These are phyloP conservation scores for Pilophorus perplexus DNA, from an alignment of 2,888 invertebrate genomes.

Conservation along the genomic window DNA sequence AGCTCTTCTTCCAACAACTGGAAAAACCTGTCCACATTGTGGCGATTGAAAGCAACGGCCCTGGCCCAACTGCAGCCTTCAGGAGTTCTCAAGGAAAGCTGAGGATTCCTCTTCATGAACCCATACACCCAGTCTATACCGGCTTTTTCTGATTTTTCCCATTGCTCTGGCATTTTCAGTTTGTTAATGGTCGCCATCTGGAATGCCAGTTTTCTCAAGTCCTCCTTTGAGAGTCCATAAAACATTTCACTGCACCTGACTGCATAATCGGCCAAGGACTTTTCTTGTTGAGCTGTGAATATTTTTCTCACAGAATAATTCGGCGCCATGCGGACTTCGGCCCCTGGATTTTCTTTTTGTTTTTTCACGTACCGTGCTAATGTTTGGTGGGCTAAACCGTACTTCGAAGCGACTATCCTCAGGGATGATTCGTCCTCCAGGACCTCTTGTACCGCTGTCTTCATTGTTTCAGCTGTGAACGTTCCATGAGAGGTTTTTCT, in stretches of 20 bases:
- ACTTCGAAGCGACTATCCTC: constrained; percentile 4
- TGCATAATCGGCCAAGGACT: constrained; percentile 34
- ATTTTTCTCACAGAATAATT: constrained; percentile 13
- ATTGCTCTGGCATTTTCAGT: constrained; percentile 35
- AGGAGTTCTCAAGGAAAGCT: constrained; percentile 16
- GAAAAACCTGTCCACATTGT: constrained; percentile 41
- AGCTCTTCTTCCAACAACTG: constrained; percentile 36
- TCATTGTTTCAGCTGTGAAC: constrained; percentile 14
- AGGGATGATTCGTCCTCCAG: neutral
- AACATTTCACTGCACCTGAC: constrained; percentile 40
- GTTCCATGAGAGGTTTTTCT: constrained; percentile 13
- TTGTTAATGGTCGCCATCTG: constrained; percentile 34
- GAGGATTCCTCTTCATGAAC: constrained; percentile 33
- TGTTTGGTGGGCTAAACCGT: constrained; percentile 10
- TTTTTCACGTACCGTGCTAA: constrained; percentile 23
- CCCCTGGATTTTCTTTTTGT: constrained; percentile 7
- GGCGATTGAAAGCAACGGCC: neutral
- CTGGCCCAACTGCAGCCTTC: no score
- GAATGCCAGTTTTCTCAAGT: constrained; percentile 36
- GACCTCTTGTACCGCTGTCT: constrained; percentile 15
- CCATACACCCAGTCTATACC: constrained; percentile 39
- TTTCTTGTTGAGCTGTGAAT: constrained; percentile 20
- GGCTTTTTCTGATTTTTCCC: constrained; percentile 38
- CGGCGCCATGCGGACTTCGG: constrained; percentile 15
- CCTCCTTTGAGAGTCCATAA: constrained; percentile 37